These are phyloP conservation scores for Seriola aureovittata DNA, from an alignment of 2,113 vertebrate species.

Conservation along the genomic window DNA sequence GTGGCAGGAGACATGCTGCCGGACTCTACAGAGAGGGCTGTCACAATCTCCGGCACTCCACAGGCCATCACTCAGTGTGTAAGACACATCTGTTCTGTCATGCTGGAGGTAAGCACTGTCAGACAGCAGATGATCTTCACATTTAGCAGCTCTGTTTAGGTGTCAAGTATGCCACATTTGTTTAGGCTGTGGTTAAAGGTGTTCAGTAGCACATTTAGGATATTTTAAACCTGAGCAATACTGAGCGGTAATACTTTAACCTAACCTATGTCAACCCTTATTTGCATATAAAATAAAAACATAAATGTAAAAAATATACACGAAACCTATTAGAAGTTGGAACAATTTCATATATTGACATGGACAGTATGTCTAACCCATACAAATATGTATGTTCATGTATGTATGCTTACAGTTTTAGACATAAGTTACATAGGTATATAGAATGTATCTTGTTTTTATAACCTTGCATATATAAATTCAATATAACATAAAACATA, in stretches of 20 bases:
- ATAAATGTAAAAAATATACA: too few relatives aligned
- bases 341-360: too few relatives aligned
- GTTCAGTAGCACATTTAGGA: conserved; percentile 22
- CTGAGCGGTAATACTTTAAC: neutral
- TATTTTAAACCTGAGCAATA: neutral
- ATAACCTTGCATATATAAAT: too few relatives aligned
- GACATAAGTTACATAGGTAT: too few relatives aligned
- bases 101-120: conserved; percentile 90
- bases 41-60: conserved; percentile 94
- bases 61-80: conserved; percentile 95
- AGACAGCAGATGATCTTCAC: conserved; percentile 55
- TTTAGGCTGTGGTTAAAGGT: conserved; percentile 33
- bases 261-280: too few relatives aligned
- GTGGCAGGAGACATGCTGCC: conserved; percentile 95
- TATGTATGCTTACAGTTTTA: too few relatives aligned
- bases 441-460: too few relatives aligned
- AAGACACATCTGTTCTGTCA: conserved; percentile 94
- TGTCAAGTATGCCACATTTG: conserved; percentile 42
- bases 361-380: too few relatives aligned
- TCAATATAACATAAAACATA: too few relatives aligned
- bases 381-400: too few relatives aligned
- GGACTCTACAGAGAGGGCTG: conserved; percentile 94
- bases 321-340: too few relatives aligned
- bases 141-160: conserved; percentile 48
- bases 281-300: too few relatives aligned